These are phyloP conservation scores for Ptilonorhynchus violaceus DNA, from an alignment of 2,113 vertebrate species.

Conservation along the genomic window DNA sequence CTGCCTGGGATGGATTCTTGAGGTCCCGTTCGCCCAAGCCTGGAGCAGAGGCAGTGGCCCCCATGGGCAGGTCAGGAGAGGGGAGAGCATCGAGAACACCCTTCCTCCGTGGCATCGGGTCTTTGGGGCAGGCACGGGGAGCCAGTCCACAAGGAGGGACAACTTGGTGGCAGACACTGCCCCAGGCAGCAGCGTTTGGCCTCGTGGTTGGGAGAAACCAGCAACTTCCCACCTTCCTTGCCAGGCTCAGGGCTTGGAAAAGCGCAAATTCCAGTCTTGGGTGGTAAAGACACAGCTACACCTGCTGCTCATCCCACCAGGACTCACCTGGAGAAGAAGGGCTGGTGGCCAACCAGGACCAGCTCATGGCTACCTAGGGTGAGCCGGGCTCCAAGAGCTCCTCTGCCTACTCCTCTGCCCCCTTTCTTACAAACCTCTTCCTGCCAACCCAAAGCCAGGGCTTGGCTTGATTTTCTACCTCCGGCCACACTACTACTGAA, in stretches of 20 bases:
- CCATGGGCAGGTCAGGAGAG: not conserved
- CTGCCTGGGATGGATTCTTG: not conserved
- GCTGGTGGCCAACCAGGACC: not conserved
- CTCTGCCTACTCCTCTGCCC: not conserved
- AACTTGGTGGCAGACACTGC: not conserved
- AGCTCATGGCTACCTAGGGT: not conserved
- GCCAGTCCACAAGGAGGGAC: not conserved
- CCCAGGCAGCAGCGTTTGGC: not conserved
- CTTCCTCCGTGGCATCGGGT: accelerated
- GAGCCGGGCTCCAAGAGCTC: not conserved
- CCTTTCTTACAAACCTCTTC: not conserved
- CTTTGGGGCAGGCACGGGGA: not conserved
- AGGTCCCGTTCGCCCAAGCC: not conserved
- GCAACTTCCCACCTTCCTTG: not conserved
- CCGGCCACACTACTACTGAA: not conserved
- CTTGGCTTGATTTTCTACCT: not conserved
- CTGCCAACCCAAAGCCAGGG: not conserved
- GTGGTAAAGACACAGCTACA: not conserved
- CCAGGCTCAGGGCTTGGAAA: not conserved
- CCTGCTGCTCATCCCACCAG: not conserved
- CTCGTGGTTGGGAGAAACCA: accelerated
- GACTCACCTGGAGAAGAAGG: constrained; percentile 42
- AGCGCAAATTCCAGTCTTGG: not conserved
- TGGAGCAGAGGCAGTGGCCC: not conserved
- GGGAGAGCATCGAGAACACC: accelerated